phyloP scores from a whole-genome alignment of 2,113 vertebrate species.

The Grammomys dolichurus region DNA sequence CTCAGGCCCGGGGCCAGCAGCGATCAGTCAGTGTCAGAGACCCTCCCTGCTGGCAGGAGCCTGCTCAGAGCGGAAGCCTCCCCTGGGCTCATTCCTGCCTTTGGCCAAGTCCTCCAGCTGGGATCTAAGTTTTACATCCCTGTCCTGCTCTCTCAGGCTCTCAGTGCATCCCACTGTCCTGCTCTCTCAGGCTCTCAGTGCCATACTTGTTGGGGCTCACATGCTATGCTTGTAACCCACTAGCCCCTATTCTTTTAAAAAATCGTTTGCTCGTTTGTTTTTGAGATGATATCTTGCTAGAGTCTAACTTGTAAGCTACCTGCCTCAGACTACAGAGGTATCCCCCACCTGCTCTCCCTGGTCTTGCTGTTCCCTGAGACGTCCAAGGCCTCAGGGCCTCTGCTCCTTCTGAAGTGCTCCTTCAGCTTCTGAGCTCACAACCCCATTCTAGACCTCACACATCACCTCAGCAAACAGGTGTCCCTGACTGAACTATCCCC shows the following conservation, averaged over 20 bases:
- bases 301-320: too few species aligned
- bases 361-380: background rate
- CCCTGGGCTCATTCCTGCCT: background rate
- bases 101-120: background rate
- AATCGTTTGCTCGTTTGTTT: background rate
- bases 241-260: background rate
- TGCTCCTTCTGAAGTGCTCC: background rate
- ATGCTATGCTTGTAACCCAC: background rate
- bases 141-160: background rate
- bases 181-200: background rate
- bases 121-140: background rate
- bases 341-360: accelerated
- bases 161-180: background rate
- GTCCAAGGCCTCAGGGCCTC: background rate
- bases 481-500: background rate
- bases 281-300: background rate
- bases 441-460: background rate
- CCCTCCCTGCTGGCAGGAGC: background rate
- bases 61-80: background rate
- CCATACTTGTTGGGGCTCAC: too few species aligned
- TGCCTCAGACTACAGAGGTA: background rate
- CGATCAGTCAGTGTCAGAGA: background rate
- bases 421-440: background rate
- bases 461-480: background rate
- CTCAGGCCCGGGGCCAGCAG: background rate